Conservation (phyloP, 2,888 invertebrate genomes). For the Isoperla grammatica region DNA sequence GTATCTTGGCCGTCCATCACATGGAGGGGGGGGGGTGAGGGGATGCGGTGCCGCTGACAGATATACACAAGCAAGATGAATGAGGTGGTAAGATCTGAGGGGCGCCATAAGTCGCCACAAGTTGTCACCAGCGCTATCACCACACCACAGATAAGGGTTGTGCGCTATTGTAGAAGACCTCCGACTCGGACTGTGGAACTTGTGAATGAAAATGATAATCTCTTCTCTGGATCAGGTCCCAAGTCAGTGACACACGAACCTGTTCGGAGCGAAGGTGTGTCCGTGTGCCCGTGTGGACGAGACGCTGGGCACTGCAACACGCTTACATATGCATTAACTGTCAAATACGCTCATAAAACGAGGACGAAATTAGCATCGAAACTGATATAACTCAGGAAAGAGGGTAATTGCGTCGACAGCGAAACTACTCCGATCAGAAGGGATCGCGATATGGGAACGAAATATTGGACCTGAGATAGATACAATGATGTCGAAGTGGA, state of each 20-base stretch:
- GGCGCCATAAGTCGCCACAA: constrained; percentile 14
- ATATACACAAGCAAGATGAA: constrained; percentile 13
- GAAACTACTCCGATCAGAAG: background rate
- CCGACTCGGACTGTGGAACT: background rate
- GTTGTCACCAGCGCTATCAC: constrained; percentile 15
- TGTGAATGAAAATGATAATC: constrained; percentile 18
- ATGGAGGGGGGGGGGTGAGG: background rate
- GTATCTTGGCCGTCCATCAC: background rate
- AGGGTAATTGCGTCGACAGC: constrained; percentile 7
- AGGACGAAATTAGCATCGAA: constrained; percentile 13
- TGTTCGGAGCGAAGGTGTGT: too few species aligned
- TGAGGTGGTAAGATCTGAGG: constrained; percentile 12
- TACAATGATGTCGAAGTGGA: constrained; percentile 9
- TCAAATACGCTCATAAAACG: constrained; percentile 16
- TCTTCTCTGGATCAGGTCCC: background rate
- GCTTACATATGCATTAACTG: constrained; percentile 17
- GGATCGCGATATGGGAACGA: constrained; percentile 2
- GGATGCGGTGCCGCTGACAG: constrained; percentile 10
- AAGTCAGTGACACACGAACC: constrained; percentile 17
- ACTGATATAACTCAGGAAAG: constrained; percentile 6
- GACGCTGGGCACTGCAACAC: constrained; percentile 5
- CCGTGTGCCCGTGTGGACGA: constrained; percentile 6
- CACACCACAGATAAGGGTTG: background rate
- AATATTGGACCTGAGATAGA: background rate
- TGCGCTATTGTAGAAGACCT: background rate